Percentiles rank a stretch among this genome's conserved stretches.
Conservation (phyloP, 2,888 invertebrate species). For the Pterobdella sp. region DNA sequence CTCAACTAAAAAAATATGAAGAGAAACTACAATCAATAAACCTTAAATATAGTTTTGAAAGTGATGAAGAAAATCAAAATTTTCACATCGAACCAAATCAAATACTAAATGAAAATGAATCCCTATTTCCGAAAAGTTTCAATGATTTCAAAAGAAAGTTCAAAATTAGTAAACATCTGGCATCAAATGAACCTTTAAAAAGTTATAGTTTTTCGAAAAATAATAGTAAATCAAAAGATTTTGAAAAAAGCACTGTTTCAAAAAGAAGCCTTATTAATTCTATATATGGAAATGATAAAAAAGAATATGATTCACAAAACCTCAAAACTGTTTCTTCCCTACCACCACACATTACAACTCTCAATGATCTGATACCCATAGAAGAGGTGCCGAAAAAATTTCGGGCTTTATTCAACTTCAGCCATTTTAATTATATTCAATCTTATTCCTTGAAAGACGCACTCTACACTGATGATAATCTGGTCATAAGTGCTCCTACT, state of each 20-base stretch:
- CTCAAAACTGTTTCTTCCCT: not conserved
- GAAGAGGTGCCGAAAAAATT: constrained; percentile 41
- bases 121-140: not conserved
- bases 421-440: constrained; percentile 67
- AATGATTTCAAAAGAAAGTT: not conserved
- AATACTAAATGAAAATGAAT: not conserved
- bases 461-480: constrained; percentile 59
- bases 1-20: too few species aligned
- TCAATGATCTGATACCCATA: not conserved
- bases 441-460: constrained; percentile 63
- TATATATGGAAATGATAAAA: too few species aligned
- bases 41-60: not conserved
- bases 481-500: constrained; percentile 71
- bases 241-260: not conserved
- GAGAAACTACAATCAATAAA: too few species aligned
- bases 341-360: not conserved
- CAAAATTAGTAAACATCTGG: too few species aligned
- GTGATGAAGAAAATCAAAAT: not conserved
- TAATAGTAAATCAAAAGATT: not conserved
- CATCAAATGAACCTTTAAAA: not conserved
- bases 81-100: not conserved
- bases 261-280: too few species aligned
- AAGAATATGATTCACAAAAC: not conserved
- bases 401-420: constrained; percentile 52
- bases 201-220: not conserved